Base-by-base conservation (phyloP, 2,888 invertebrate genomes). In the Schizaphis graminum region DNA sequence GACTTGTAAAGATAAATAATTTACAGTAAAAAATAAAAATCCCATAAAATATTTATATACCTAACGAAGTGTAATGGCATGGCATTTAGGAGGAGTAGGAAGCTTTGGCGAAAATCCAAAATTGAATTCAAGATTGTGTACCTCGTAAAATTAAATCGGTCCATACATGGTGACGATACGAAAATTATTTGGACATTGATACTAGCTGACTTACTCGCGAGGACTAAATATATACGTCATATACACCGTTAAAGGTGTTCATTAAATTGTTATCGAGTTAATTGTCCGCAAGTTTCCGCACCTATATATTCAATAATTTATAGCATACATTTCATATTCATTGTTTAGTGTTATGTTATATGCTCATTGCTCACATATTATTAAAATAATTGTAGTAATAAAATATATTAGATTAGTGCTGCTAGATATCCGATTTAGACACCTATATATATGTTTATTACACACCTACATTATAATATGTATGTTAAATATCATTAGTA, bases 21-120 rank as follows among this genome's bases (percentile, higher is more conserved):
- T 77, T 21, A 77, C 10, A 41, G 21, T 77, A n/a, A 35, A 35
- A 35, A 77, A 77, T 35, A 77, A 77, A 35, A 77, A 77, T 77
- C 8, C 35, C 35, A 77, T 77, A 77, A 21, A 77, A 77, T 77
- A 7, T 77, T 21, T 77, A 28, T 11, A 57, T 26, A 89, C 13
- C 3, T 67, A 90, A 90, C 47, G 47, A 90, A 67, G 67, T 67
- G 21, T 35, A 90, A 90, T 67, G 47, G 35, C 61, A 57, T 61
- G 28, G 3, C 44, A 90, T 47, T 47, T 67, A 67, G 49, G 5
- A n/a, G 86, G 28, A 91, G 41, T 91, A 91, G 91, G 86, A 91
- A 57, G 47, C 57, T 47, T 91, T 91, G 91, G 91, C 91, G 13
- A 47, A 91, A 86, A 61, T 91, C 91, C 91, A 91, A 91, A 24